Conservation (phyloP, 1,140 invertebrate genomes). For the Drosophila ananassae region DNA sequence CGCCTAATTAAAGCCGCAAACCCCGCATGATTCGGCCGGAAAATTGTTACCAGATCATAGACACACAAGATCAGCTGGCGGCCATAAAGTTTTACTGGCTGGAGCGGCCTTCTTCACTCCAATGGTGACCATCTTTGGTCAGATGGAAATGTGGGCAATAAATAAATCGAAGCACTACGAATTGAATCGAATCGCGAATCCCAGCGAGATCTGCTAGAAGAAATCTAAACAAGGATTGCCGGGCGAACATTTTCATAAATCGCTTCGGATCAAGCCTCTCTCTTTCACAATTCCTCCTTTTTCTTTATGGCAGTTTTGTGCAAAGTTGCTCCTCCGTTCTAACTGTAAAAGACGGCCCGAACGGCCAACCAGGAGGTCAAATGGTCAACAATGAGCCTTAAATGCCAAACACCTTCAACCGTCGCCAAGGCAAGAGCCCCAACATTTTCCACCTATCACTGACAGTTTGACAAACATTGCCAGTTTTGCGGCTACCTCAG, state of each 20-base stretch:
- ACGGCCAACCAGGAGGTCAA: constrained; percentile 47
- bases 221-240: constrained; percentile 45
- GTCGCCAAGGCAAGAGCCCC: constrained; percentile 1
- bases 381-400: constrained; percentile 67
- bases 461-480: constrained; percentile 74
- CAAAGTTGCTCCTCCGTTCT: constrained; percentile 61
- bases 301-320: constrained; percentile 75
- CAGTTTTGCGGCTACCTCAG: constrained; percentile 20
- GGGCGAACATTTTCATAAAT: constrained; percentile 74
- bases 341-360: constrained; percentile 49
- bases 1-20: constrained; percentile 41
- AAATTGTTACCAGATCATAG: constrained; percentile 25
- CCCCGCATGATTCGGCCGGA: constrained; percentile 50
- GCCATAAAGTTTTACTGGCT: constrained; percentile 69
- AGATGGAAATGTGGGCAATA: constrained; percentile 58
- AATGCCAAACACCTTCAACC: constrained; percentile 69
- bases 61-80: constrained; percentile 50
- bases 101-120: constrained; percentile 1
- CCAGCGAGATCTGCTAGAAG: constrained; percentile 29
- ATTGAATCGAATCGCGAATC: constrained; percentile 37
- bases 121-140: constrained; percentile 65
- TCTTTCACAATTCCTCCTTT: constrained; percentile 16
- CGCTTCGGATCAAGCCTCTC: constrained; percentile 33
- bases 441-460: constrained; percentile 6
- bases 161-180: constrained; percentile 69